Conservation (phyloP, 2,797 vertebrate species). For the Pteropus rufus region DNA sequence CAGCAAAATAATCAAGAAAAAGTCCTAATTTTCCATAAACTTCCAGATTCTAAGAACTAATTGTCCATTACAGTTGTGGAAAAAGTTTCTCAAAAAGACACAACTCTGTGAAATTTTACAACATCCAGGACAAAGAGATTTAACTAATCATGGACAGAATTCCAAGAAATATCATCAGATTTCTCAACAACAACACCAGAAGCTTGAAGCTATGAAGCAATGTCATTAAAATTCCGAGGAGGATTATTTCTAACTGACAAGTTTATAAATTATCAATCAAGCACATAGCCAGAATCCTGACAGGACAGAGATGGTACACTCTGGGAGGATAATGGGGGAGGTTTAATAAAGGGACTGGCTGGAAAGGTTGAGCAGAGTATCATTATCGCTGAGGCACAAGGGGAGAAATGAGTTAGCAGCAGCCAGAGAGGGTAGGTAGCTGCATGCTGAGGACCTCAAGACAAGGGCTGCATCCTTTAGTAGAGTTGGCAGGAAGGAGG, state of each 20-base stretch:
- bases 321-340: not conserved
- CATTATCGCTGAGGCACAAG: not conserved
- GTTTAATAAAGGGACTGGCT: not conserved
- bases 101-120: not conserved
- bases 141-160: not conserved
- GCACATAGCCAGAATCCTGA: not conserved
- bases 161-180: not conserved
- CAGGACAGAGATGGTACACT: not conserved
- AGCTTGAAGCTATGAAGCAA: not conserved
- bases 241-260: not conserved
- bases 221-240: not conserved
- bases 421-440: not conserved
- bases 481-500: not conserved
- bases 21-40: not conserved
- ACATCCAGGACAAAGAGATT: not conserved
- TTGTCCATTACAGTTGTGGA: not conserved
- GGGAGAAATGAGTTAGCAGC: not conserved
- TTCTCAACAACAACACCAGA: not conserved
- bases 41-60: not conserved
- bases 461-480: not conserved
- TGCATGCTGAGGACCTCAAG: too few species aligned
- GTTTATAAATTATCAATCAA: not conserved
- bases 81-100: not conserved
- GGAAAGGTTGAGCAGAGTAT: not conserved
- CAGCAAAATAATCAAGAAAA: slow-evolving; percentile 23